phyloP scores from a whole-genome alignment of 2,888 invertebrate genomes.

The Xestoiulus laeticollis region DNA sequence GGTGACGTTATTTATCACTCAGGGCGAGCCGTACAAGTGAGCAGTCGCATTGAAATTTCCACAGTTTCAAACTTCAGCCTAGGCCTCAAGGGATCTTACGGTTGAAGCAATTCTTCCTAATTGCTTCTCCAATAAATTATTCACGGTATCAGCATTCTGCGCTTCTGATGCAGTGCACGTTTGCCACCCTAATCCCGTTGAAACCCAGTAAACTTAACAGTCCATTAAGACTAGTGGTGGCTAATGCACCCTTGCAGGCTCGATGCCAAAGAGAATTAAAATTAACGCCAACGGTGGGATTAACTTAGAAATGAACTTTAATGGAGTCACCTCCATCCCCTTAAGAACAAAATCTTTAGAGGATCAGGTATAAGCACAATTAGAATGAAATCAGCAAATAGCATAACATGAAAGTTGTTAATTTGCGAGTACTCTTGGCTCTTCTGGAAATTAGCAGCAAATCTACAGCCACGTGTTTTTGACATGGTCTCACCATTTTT shows the following conservation, averaged over 20 bases:
- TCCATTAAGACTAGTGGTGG: background rate
- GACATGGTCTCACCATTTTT: no score
- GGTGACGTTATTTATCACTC: background rate
- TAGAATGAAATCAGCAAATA: background rate
- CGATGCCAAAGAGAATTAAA: slow-evolving; percentile 2
- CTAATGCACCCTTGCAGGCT: background rate
- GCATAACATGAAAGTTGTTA: no score
- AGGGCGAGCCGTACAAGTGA: background rate
- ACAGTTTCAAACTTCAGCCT: background rate
- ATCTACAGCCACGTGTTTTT: no score
- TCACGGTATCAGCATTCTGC: background rate
- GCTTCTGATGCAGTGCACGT: background rate
- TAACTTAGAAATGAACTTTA: background rate
- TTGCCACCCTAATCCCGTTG: background rate
- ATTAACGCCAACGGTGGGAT: background rate
- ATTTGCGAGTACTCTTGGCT: no score
- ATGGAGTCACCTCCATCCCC: background rate
- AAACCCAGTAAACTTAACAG: background rate
- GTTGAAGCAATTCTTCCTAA: background rate
- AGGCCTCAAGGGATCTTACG: background rate
- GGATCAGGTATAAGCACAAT: background rate
- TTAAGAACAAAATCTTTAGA: background rate
- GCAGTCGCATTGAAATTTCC: background rate
- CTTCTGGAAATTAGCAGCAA: no score
- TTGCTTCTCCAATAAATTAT: background rate